Evolutionary conservation across 2,113 vertebrate species (phyloP), one percentile per base, ranked within the genome.

Genomic region (Indicator maculatus): DNA sequence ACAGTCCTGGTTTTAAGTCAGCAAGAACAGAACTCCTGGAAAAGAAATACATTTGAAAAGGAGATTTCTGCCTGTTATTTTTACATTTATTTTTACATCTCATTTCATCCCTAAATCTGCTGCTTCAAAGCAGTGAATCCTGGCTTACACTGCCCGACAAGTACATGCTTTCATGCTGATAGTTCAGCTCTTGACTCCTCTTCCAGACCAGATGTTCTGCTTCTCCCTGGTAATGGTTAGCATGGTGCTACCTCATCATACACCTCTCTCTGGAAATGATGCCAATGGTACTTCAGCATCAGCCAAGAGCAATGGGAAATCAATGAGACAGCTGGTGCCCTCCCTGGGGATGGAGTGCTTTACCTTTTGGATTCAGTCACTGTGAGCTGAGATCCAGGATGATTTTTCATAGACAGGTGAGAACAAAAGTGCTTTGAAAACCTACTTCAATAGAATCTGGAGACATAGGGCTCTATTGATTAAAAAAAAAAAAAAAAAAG

Each of bases 341-440:
- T 97, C 98, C 96, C 93, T 53, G 38, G 98, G 96, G 97, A 97
- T 83, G 82, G 90, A 70, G 66, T 47, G 4, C 91, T 97, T 97
- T 96, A 97, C 97, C 97, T 98, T 97, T 98, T 96, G 96, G 97
- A 97, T 98, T 93, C 97, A 78, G 94, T 78, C 94, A 79, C 91
- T 16, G 56, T 85, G 89, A 96, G 88, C 95, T 76, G 86, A 96
- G 96, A 97, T 97, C 93, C 95, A 95, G 97, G 96, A 96, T 97
- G 96, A 97, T 97, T 98, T 98, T 98, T 98, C 78, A 78, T 97
- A 97, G 96, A 96, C 97, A 98, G 96, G 97, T 98, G 96, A 98
- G 95, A 97, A 98, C 96, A 98, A 98, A 97, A 97, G 96, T 75
- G 96, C 97, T 98, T 97, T 98, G 97, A 97, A 97, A 97, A 95